Percentiles rank a stretch among this genome's conserved stretches.
Evolutionary conservation across 2,888 invertebrate species (phyloP).

Genomic region (Phlogophora meticulosa): DNA sequence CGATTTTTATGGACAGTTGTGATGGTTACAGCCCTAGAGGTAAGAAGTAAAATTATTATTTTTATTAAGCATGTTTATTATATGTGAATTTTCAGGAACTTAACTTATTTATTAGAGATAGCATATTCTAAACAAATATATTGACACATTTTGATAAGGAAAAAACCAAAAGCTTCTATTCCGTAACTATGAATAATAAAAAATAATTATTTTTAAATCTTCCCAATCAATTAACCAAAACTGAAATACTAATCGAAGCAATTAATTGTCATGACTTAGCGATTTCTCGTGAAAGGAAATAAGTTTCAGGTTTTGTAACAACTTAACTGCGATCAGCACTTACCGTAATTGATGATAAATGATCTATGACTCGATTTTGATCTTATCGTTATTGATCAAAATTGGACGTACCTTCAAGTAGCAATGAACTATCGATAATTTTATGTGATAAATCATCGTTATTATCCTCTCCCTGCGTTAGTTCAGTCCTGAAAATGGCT

Average conservation of each 20-base stretch:
- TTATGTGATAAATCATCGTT: constrained; percentile 15
- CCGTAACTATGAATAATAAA: neutral
- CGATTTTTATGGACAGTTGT: constrained; percentile 71
- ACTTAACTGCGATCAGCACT: constrained; percentile 39
- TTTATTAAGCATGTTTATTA: neutral
- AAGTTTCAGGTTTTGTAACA: constrained; percentile 33
- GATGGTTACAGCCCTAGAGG: constrained; percentile 85
- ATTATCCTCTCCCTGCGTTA: neutral
- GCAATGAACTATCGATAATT: constrained; percentile 22
- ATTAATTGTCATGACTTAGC: constrained; percentile 58
- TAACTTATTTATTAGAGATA: neutral
- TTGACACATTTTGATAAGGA: too few species aligned
- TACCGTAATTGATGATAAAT: constrained; percentile 44
- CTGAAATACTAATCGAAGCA: constrained; percentile 40
- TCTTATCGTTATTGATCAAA: constrained; percentile 24
- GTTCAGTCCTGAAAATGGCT: constrained; percentile 6
- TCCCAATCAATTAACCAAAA: constrained; percentile 1
- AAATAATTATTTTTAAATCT: too few species aligned
- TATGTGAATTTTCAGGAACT: neutral
- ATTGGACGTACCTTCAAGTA: constrained; percentile 11
- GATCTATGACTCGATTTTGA: constrained; percentile 24
- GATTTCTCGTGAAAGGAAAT: constrained; percentile 50
- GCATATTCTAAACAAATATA: neutral
- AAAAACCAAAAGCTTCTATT: constrained; percentile 9
- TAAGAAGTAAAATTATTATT: constrained; percentile 68